These are phyloP conservation scores for Nephrotoma appendiculata DNA, from an alignment of 2,888 invertebrate species.

Conservation along the genomic window DNA sequence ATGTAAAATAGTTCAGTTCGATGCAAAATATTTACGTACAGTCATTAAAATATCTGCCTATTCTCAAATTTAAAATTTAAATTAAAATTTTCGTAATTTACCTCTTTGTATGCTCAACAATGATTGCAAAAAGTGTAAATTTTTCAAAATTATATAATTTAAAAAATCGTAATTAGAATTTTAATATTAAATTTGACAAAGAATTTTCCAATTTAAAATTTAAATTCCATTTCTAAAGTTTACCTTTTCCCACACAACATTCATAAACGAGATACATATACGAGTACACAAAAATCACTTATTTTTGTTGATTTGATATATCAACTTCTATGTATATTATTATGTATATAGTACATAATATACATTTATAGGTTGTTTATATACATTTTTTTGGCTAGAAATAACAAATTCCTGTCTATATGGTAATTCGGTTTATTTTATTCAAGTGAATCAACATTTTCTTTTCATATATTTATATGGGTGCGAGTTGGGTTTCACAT, in stretches of 20 bases:
- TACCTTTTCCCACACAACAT: neutral
- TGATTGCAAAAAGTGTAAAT: too few relatives aligned
- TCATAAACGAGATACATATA: neutral
- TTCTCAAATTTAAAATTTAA: too few relatives aligned
- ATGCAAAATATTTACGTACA: too few relatives aligned
- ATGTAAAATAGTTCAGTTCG: too few relatives aligned
- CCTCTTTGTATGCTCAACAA: too few relatives aligned
- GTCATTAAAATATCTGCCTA: too few relatives aligned
- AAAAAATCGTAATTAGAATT: neutral
- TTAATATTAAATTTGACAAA: neutral
- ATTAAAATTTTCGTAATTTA: too few relatives aligned
- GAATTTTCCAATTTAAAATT: neutral
- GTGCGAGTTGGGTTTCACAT: neutral
- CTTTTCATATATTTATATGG: neutral
- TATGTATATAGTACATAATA: neutral
- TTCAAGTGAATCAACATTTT: neutral
- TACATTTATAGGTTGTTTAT: neutral
- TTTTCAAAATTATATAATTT: neutral
- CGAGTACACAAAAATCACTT: neutral
- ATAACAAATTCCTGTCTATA: neutral
- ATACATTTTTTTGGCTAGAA: neutral
- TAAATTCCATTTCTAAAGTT: neutral
- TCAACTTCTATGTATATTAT: neutral
- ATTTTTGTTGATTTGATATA: neutral
- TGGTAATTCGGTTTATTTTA: neutral